These are phyloP conservation scores for Chloroclystis v-ata DNA, from an alignment of 2,888 invertebrate genomes.

Conservation along the genomic window DNA sequence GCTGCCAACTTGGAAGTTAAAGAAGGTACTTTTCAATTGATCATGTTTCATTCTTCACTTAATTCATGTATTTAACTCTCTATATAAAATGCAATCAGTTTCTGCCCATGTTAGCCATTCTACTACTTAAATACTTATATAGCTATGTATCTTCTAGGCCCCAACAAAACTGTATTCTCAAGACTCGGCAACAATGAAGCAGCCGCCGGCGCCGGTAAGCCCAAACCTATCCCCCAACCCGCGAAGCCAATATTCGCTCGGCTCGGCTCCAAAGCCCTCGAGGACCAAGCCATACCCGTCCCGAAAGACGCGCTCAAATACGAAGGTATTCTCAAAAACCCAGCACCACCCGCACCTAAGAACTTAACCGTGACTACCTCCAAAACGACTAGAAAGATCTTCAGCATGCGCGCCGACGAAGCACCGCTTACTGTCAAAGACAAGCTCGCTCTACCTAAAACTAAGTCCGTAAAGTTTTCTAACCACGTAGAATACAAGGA, in stretches of 20 bases:
- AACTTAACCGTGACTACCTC: conserved; percentile 57
- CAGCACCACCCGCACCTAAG: conserved; percentile 31
- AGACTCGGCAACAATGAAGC: conserved; percentile 58
- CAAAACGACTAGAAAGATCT: conserved; percentile 53
- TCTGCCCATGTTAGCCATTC: no score
- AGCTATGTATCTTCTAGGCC: conserved; percentile 31
- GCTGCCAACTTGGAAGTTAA: conserved; percentile 36
- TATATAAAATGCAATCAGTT: no score
- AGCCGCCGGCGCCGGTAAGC: conserved; percentile 11
- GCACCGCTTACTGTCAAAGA: conserved; percentile 61
- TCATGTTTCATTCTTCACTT: not conserved
- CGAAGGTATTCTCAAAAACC: conserved; percentile 64
- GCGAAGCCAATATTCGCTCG: conserved; percentile 62
- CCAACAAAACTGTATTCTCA: conserved; percentile 60
- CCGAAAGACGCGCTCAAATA: conserved; percentile 65
- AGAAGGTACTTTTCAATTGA: conserved; percentile 39
- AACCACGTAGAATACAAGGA: conserved; percentile 66
- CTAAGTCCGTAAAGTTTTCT: conserved; percentile 70
- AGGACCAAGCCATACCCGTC: conserved; percentile 42
- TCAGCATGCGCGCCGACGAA: conserved; percentile 72
- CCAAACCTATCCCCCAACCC: conserved; percentile 28
- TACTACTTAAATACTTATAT: no score
- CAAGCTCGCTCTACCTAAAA: conserved; percentile 54
- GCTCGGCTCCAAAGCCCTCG: conserved; percentile 51
- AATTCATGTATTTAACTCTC: no score